Conservation (phyloP, 2,888 invertebrate genomes). For the Drosophila emarginata region DNA sequence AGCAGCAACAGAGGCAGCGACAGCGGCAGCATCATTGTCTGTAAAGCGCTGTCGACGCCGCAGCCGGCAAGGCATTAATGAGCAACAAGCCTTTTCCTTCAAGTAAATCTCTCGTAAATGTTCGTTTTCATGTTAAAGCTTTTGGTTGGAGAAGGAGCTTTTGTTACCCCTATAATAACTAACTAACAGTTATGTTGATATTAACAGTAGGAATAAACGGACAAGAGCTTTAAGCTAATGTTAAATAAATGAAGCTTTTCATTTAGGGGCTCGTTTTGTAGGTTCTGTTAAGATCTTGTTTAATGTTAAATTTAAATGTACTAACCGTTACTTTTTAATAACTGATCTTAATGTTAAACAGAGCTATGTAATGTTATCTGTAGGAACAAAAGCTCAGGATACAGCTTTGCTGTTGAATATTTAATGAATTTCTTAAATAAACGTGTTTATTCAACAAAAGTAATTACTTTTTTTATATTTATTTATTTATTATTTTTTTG, state of each 20-base stretch:
- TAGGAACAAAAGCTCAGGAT: no score
- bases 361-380: background rate
- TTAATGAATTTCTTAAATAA: no score
- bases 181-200: background rate
- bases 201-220: constrained; percentile 9
- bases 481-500: no score
- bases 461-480: no score
- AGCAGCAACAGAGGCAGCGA: constrained; percentile 34
- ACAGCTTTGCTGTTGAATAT: no score
- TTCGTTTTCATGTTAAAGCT: background rate
- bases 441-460: no score
- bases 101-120: constrained; percentile 14
- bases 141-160: constrained; percentile 20
- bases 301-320: background rate
- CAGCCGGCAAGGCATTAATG: constrained; percentile 35
- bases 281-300: background rate
- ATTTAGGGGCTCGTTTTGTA: background rate
- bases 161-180: constrained; percentile 23
- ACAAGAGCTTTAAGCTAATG: constrained; percentile 36
- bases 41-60: constrained; percentile 28
- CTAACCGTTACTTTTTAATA: background rate
- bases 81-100: constrained; percentile 16
- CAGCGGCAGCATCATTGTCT: constrained; percentile 36
- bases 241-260: constrained; percentile 29
- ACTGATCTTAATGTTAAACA: background rate